These are phyloP conservation scores for Pimephales promelas DNA, from an alignment of 2,113 vertebrate species.

Conservation along the genomic window DNA sequence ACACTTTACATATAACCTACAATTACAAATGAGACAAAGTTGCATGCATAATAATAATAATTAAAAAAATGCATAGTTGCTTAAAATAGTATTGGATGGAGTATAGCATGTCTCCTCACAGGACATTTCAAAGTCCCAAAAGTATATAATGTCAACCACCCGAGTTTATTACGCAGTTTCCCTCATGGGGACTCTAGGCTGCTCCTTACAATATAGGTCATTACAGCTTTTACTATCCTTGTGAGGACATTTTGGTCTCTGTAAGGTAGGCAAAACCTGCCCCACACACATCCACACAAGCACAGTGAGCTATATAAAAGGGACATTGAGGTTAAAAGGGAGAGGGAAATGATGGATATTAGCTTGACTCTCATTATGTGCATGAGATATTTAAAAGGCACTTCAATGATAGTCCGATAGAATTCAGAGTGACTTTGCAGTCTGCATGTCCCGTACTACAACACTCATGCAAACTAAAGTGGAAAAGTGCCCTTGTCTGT, in stretches of 20 bases:
- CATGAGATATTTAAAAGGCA: conserved; percentile 36
- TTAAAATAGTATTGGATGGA: neutral
- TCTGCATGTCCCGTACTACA: neutral
- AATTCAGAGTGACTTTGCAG: conserved; percentile 28
- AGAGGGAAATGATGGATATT: conserved; percentile 26
- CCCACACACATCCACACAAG: conserved; percentile 8
- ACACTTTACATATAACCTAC: neutral
- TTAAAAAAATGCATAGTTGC: neutral
- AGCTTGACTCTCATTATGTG: conserved; percentile 13
- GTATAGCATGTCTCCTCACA: neutral
- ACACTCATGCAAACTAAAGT: neutral
- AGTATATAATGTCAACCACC: neutral
- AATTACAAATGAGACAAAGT: neutral
- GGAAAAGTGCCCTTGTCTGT: neutral
- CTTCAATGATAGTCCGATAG: neutral
- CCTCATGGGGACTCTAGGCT: neutral
- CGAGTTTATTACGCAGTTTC: conserved; percentile 62
- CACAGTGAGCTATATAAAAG: conserved; percentile 1
- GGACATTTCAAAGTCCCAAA: neutral
- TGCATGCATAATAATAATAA: neutral
- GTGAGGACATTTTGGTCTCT: conserved; percentile 17
- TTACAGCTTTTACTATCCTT: conserved; percentile 5
- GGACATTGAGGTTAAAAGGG: conserved; percentile 20
- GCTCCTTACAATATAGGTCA: conserved; percentile 1
- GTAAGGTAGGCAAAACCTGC: conserved; percentile 4